Conservation (phyloP, 2,888 invertebrate species). For the Parnassius orleans region DNA sequence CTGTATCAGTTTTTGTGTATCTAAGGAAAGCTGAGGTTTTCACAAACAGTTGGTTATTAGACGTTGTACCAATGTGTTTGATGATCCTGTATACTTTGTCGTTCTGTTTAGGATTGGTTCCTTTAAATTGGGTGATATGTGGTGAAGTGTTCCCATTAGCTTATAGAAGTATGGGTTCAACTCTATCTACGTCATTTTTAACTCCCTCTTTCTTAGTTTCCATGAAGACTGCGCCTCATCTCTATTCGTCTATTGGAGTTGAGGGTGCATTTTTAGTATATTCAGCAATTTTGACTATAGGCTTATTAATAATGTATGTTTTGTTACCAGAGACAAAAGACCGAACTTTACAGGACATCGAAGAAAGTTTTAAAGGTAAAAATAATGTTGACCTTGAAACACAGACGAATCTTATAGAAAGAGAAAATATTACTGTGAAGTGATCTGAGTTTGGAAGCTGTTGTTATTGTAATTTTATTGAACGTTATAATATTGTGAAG, state of each 20-base stretch:
- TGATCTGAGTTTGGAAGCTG: conserved; percentile 18
- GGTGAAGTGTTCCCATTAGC: conserved; percentile 74
- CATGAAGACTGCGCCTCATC: conserved; percentile 75
- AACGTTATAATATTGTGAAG: background rate
- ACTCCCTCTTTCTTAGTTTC: conserved; percentile 70
- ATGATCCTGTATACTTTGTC: conserved; percentile 68
- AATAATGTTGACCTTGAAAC: conserved; percentile 55
- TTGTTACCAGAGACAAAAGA: conserved; percentile 73
- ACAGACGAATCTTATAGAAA: conserved; percentile 60
- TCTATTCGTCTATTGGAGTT: conserved; percentile 68
- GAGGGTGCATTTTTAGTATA: conserved; percentile 72
- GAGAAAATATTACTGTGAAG: conserved; percentile 35
- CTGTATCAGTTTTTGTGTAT: conserved; percentile 66
- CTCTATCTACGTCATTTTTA: conserved; percentile 68
- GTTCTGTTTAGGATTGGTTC: conserved; percentile 70
- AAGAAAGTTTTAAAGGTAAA: conserved; percentile 69
- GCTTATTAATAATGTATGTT: conserved; percentile 58
- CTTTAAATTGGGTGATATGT: conserved; percentile 74
- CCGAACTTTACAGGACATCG: conserved; percentile 69
- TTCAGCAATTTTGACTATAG: conserved; percentile 58
- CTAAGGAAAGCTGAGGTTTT: conserved; percentile 57
- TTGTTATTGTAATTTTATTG: background rate
- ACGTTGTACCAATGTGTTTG: conserved; percentile 61
- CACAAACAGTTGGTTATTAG: conserved; percentile 53
- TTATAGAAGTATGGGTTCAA: conserved; percentile 71